phyloP scores from a whole-genome alignment of 1,140 invertebrate genomes.

The Plectrocnemia conspersa region DNA sequence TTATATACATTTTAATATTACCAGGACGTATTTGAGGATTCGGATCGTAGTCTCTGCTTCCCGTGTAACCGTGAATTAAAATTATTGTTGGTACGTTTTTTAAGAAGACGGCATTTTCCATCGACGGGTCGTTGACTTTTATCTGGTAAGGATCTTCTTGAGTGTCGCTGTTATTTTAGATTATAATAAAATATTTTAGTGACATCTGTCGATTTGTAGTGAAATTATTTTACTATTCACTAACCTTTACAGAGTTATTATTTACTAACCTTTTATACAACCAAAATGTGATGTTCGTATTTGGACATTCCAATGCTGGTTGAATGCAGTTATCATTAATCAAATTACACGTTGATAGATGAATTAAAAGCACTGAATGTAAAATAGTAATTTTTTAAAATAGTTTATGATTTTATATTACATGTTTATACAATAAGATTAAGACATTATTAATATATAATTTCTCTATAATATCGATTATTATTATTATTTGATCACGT shows the following conservation, averaged over 20 bases:
- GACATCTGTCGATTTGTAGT: too few species aligned
- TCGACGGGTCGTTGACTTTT: slow-evolving; percentile 41
- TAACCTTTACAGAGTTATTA: background rate
- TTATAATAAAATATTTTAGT: background rate
- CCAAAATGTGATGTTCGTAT: slow-evolving; percentile 57
- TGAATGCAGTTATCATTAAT: too few species aligned
- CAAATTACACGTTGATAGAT: too few species aligned
- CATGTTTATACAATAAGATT: too few species aligned
- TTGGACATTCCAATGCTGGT: slow-evolving; percentile 55
- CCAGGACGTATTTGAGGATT: slow-evolving; percentile 56
- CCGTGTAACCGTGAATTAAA: slow-evolving; percentile 56
- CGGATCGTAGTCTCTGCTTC: slow-evolving; percentile 54
- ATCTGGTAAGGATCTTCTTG: slow-evolving; percentile 46
- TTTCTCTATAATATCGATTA: too few species aligned
- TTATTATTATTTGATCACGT: too few species aligned
- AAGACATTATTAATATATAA: too few species aligned
- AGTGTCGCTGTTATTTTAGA: slow-evolving; percentile 41
- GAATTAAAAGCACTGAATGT: too few species aligned
- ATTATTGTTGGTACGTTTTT: slow-evolving; percentile 44
- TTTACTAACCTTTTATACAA: slow-evolving; percentile 52
- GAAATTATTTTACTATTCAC: slow-evolving; percentile 11
- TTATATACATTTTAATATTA: slow-evolving; percentile 32
- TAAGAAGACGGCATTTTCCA: slow-evolving; percentile 46
- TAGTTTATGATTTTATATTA: too few species aligned
- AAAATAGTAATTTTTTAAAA: too few species aligned